These are phyloP conservation scores for Narcine bancroftii DNA, from an alignment of 2,113 vertebrate species.

Conservation along the genomic window DNA sequence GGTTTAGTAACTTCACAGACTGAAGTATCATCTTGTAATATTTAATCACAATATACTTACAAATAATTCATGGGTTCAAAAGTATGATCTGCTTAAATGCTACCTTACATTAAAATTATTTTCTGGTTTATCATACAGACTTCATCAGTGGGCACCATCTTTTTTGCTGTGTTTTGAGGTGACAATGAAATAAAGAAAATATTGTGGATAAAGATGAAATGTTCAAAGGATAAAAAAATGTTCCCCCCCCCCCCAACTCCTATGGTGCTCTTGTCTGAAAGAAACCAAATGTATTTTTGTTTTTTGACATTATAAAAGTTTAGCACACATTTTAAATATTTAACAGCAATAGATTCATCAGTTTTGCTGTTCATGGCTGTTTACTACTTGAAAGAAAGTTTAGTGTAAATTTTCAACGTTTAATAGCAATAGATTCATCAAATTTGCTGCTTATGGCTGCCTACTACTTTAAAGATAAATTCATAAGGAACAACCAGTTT, in stretches of 20 bases:
- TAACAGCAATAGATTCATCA: background rate
- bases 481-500: background rate
- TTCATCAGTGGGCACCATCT: background rate
- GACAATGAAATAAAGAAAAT: background rate
- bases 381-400: slow-evolving; percentile 31
- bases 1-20: background rate
- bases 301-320: background rate
- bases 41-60: background rate
- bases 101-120: background rate
- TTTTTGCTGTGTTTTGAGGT: background rate
- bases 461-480: slow-evolving; percentile 34
- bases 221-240: slow-evolving; percentile 13
- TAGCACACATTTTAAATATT: background rate
- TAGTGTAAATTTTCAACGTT: background rate
- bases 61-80: background rate
- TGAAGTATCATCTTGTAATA: background rate
- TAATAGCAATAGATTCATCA: background rate
- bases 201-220: background rate
- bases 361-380: slow-evolving; percentile 26
- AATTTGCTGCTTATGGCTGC: slow-evolving; percentile 23
- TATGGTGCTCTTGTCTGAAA: background rate
- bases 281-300: background rate
- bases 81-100: background rate
- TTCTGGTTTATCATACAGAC: background rate
- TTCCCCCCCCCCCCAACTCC: too few relatives aligned